Conservation (phyloP, 2,888 invertebrate genomes). For the Limnephilus lunatus region DNA sequence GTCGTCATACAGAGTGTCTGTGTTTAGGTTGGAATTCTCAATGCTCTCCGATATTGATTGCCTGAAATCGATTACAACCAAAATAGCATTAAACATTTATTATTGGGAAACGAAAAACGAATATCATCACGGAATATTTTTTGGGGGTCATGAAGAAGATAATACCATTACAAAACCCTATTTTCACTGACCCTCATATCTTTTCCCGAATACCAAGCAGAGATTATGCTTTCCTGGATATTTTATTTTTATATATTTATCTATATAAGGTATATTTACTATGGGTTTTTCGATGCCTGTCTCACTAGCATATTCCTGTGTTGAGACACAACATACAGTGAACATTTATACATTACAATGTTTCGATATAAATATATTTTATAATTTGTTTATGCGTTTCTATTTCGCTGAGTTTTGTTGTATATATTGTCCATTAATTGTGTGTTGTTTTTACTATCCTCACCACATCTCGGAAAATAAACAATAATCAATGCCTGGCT, state of each 20-base stretch:
- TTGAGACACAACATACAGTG: accelerated
- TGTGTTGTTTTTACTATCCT: too few relatives aligned
- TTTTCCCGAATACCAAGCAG: neutral
- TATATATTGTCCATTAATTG: too few relatives aligned
- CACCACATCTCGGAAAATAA: too few relatives aligned
- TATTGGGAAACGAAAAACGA: neutral
- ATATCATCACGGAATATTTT: neutral
- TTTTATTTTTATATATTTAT: too few relatives aligned
- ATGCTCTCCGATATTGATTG: slow-evolving; percentile 58
- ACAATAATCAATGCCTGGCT: too few relatives aligned
- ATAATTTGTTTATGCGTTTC: too few relatives aligned
- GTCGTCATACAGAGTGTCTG: slow-evolving; percentile 78
- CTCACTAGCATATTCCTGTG: too few relatives aligned
- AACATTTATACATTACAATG: too few relatives aligned
- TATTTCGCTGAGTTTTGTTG: too few relatives aligned
- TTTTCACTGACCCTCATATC: neutral
- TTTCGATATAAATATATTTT: too few relatives aligned
- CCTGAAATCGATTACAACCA: slow-evolving; percentile 47
- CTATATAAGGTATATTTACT: too few relatives aligned
- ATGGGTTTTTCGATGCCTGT: too few relatives aligned
- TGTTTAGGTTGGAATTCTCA: slow-evolving; percentile 61
- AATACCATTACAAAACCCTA: neutral
- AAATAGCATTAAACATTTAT: neutral
- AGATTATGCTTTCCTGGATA: neutral
- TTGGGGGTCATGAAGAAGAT: neutral